Conservation (phyloP, 2,888 invertebrate species). For the Trilocha varians region DNA sequence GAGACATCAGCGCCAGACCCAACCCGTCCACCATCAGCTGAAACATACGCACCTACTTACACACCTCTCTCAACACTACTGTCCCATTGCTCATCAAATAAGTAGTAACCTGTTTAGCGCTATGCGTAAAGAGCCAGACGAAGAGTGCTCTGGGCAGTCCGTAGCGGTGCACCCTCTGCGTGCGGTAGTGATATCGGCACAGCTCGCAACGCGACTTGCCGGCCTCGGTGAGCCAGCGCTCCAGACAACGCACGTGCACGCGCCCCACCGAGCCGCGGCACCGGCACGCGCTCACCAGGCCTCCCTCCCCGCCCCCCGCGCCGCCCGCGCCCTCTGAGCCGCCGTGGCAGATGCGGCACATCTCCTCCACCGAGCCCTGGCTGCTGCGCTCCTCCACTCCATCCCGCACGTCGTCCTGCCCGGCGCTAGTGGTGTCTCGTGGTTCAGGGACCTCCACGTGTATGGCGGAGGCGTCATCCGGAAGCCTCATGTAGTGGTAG, state of each 20-base stretch:
- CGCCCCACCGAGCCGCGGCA: conserved; percentile 79
- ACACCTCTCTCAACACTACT: too few species aligned
- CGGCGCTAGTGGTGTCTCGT: conserved; percentile 27
- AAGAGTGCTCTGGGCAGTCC: conserved; percentile 69
- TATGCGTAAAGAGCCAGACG: conserved; percentile 74
- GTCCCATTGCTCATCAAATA: too few species aligned
- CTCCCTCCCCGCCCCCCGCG: conserved; percentile 58
- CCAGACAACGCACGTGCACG: conserved; percentile 81
- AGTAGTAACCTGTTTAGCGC: conserved; percentile 54
- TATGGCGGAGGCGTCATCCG: background rate
- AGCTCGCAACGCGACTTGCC: conserved; percentile 81
- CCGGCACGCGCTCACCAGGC: conserved; percentile 56
- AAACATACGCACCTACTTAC: too few species aligned
- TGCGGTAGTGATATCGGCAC: conserved; percentile 78
- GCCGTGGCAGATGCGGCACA: conserved; percentile 67
- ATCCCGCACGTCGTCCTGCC: conserved; percentile 27
- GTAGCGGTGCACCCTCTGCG: conserved; percentile 76
- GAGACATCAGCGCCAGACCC: conserved; percentile 65
- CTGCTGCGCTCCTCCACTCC: conserved; percentile 33
- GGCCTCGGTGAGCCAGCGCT: conserved; percentile 83
- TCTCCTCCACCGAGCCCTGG: conserved; percentile 46
- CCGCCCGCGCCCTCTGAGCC: conserved; percentile 54
- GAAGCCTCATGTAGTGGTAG: conserved; percentile 1
- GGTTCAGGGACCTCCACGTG: conserved; percentile 11
- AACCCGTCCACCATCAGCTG: conserved; percentile 62